Conservation (phyloP, 2,113 vertebrate genomes). For the Cervus canadensis region DNA sequence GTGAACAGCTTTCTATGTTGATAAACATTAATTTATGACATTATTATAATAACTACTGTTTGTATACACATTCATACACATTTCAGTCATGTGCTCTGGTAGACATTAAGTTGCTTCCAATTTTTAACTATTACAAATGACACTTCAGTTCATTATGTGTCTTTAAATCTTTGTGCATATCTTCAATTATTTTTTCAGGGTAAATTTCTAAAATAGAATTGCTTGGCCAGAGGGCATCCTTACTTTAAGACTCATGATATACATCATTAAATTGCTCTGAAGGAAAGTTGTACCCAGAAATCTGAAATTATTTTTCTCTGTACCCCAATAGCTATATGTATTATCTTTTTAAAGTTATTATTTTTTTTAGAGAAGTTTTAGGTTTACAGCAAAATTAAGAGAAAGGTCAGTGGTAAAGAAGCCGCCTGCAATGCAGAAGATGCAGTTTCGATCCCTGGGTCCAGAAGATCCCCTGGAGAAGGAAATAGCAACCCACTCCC, state of each 20-base stretch:
- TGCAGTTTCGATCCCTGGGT: background rate
- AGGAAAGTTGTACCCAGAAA: background rate
- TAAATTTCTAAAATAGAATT: background rate
- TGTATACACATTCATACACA: background rate
- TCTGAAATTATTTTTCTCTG: background rate
- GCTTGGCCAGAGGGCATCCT: background rate
- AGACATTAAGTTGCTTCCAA: background rate
- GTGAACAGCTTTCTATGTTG: background rate
- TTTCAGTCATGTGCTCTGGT: background rate
- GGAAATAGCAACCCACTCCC: background rate
- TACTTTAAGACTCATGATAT: background rate
- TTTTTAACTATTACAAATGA: background rate
- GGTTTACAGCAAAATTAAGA: background rate
- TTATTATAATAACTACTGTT: background rate
- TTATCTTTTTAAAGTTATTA: background rate
- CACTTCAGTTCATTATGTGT: background rate
- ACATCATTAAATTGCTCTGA: background rate
- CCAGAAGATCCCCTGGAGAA: background rate
- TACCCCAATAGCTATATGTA: background rate
- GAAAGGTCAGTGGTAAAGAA: background rate
- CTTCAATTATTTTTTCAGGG: background rate
- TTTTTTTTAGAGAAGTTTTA: background rate
- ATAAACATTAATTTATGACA: background rate
- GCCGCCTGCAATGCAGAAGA: background rate
- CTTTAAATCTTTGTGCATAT: background rate